Conservation (phyloP, 2,888 invertebrate species). For the Watsonalla cultraria region DNA sequence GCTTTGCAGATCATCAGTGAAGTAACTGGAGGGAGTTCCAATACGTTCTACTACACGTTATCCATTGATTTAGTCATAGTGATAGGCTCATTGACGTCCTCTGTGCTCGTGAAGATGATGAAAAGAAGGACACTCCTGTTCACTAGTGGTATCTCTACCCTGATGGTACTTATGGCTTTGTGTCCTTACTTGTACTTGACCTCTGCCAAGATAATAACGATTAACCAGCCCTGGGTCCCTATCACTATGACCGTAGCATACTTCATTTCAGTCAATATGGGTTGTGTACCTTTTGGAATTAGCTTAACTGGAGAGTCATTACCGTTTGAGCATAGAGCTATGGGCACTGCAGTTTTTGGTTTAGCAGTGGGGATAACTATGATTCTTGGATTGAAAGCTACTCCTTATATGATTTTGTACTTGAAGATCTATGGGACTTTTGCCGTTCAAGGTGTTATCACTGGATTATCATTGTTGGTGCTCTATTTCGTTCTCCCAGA, state of each 20-base stretch:
- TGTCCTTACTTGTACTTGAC: conserved; percentile 30
- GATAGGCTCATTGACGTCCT: conserved; percentile 30
- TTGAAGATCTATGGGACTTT: conserved; percentile 50
- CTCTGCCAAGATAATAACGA: conserved; percentile 23
- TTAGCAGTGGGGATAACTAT: conserved; percentile 30
- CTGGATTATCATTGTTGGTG: conserved; percentile 17
- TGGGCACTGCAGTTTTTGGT: conserved; percentile 32
- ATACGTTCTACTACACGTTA: conserved; percentile 36
- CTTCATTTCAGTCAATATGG: conserved; percentile 39
- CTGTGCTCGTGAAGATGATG: conserved; percentile 33
- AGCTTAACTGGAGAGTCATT: conserved; percentile 41
- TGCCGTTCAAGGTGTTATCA: conserved; percentile 35
- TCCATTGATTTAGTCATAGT: conserved; percentile 38
- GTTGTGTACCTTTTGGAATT: conserved; percentile 41
- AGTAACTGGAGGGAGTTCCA: conserved; percentile 28
- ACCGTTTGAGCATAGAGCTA: conserved; percentile 36
- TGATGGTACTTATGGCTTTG: conserved; percentile 24
- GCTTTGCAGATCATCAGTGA: conserved; percentile 33
- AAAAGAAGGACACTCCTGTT: conserved; percentile 39
- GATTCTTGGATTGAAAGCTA: conserved; percentile 31
- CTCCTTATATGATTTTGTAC: conserved; percentile 30
- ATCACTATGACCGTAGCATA: conserved; percentile 31
- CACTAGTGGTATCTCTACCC: conserved; percentile 31
- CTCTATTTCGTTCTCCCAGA: conserved; percentile 32
- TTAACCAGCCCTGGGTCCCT: conserved; percentile 24